These are phyloP conservation scores for Platysternon megacephalum DNA, from an alignment of 2,113 vertebrate genomes.

Conservation along the genomic window DNA sequence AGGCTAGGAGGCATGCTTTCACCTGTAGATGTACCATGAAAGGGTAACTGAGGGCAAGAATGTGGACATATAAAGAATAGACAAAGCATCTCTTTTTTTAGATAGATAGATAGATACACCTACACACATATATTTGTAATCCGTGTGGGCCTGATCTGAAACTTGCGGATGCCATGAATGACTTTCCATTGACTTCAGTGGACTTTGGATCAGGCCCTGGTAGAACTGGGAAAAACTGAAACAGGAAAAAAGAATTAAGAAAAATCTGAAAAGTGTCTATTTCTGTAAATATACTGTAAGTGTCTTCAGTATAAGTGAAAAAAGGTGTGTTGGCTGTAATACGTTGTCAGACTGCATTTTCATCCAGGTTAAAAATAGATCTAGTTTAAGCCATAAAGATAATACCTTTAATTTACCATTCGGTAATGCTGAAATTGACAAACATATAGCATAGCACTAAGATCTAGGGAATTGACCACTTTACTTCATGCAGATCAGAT, in stretches of 20 bases:
- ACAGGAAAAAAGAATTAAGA: rapidly evolving
- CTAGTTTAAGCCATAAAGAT: not conserved
- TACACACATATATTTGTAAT: not conserved
- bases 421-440: not conserved
- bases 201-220: not conserved
- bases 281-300: not conserved
- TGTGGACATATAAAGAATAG: not conserved
- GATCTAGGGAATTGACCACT: not conserved
- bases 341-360: not conserved
- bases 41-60: not conserved
- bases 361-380: not conserved
- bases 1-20: not conserved
- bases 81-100: not conserved
- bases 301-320: not conserved
- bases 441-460: not conserved
- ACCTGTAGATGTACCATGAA: not conserved
- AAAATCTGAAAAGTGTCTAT: not conserved
- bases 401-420: not conserved
- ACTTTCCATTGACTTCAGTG: not conserved
- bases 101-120: not conserved
- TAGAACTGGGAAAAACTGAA: not conserved
- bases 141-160: not conserved
- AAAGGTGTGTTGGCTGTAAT: not conserved
- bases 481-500: not conserved
- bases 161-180: not conserved